Evolutionary conservation across 2,113 vertebrate genomes (phyloP), one percentile per base, ranked within the genome.

Genomic region (Oncorhynchus mykiss): DNA sequence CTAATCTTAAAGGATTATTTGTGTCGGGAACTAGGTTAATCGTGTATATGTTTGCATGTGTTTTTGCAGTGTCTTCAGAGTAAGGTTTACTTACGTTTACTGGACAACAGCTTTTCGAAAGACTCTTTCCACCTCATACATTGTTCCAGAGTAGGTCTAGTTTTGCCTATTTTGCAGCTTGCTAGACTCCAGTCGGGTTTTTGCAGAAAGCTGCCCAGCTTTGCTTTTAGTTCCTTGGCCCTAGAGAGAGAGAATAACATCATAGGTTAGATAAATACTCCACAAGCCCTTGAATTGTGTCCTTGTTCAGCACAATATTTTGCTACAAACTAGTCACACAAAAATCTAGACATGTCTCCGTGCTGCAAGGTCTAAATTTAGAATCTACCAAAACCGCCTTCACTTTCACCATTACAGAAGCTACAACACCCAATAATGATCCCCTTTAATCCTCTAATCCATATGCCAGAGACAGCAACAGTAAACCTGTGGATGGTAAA

Each of bases 71-170:
- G 39, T 34, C 34, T 34, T 34, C 9, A 7, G 24, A 22, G 5
- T 27, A 20, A 39, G 67, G 29, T 48, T 9, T 4, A 94, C 97
- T 96, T 91, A 99, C 97, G 93, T 95, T 95, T 97, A 88, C 94
- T 97, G 77, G 92, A 93, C 86, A 99, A 91, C 24, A 99, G 94
- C 80, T 93, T 92, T 82, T 96, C 96, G n/a, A 99, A 96, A 1
- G 96, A 98, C 48, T 96, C 93, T 72, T 91, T 96, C 96, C 97
- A 97, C 73, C 83, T 90, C 0, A 95, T 84, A 48, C 94, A 96
- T 76, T 99, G 97, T 81, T 89, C 95, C 70, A 94, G 89, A 31
- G 92, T 92, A 54, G 93, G 92, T 90, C 95, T 97, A 20, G 91
- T 90, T 81, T 93, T 91, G 18, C 91, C 88, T 7, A 85, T 84